phyloP scores from a whole-genome alignment of 2,797 vertebrate species.

The Chelon auratus region DNA sequence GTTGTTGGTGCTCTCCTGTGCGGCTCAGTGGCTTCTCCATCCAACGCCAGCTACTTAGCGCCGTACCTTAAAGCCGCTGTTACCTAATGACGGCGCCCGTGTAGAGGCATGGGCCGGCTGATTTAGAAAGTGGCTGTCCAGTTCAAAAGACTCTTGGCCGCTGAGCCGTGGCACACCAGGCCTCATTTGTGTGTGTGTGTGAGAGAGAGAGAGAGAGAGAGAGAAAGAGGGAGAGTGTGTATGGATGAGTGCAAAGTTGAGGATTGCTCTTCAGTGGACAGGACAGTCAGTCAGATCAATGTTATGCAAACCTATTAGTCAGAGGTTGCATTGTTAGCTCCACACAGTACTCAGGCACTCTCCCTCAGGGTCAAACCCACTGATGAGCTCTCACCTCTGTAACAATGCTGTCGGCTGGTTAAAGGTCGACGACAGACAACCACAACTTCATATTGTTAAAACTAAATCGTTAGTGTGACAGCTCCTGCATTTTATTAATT shows the following conservation, averaged over 20 bases:
- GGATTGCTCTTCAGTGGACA: constrained; percentile 52
- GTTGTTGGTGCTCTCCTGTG: constrained; percentile 52
- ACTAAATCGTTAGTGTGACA: neutral
- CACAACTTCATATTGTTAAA: neutral
- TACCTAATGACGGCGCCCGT: constrained; percentile 78
- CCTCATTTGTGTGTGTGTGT: constrained; percentile 20
- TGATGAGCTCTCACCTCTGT: constrained; percentile 60
- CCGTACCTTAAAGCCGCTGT: constrained; percentile 70
- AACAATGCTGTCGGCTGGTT: constrained; percentile 28
- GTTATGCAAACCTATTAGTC: constrained; percentile 80
- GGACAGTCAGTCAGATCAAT: constrained; percentile 70
- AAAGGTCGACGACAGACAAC: constrained; percentile 16
- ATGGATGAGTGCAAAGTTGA: constrained; percentile 18
- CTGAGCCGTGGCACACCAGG: constrained; percentile 44
- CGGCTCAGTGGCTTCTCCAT: constrained; percentile 50
- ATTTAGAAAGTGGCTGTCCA: constrained; percentile 61
- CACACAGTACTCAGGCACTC: constrained; percentile 51
- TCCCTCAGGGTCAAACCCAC: constrained; percentile 64
- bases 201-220: neutral
- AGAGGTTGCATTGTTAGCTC: constrained; percentile 57
- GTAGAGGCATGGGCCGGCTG: constrained; percentile 67
- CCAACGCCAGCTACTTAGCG: constrained; percentile 67
- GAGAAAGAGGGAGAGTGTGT: neutral
- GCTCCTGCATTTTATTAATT: neutral
- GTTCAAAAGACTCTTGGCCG: constrained; percentile 67